phyloP scores from a whole-genome alignment of 2,113 vertebrate genomes.

The Takifugu bimaculatus region DNA sequence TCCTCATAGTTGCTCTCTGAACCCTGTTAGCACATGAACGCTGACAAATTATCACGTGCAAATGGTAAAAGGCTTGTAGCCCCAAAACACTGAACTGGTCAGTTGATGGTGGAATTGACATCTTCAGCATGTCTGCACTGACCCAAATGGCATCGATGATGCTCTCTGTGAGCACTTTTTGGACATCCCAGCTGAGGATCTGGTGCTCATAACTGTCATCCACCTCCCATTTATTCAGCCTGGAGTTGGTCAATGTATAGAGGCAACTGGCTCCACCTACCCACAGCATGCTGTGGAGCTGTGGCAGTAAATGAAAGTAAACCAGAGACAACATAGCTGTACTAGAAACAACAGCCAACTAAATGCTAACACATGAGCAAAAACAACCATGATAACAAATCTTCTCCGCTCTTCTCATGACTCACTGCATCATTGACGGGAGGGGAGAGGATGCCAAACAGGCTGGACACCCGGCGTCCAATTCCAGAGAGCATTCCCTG shows the following conservation, averaged over 20 bases:
- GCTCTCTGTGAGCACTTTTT: constrained; percentile 78
- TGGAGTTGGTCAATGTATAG: constrained; percentile 84
- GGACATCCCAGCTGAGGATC: constrained; percentile 83
- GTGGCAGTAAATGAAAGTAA: not conserved
- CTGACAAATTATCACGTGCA: not conserved
- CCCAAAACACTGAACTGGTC: not conserved
- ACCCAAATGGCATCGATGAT: constrained; percentile 94
- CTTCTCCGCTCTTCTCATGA: constrained; percentile 4
- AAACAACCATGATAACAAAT: too few relatives aligned
- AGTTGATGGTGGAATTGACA: not conserved
- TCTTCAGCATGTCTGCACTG: constrained; percentile 41
- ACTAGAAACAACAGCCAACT: not conserved
- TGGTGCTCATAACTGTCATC: constrained; percentile 83
- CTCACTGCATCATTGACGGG: constrained; percentile 82
- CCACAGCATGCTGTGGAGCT: constrained; percentile 89
- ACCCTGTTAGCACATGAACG: constrained; percentile 71
- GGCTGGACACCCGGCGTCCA: constrained; percentile 88
- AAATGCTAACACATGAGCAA: not conserved
- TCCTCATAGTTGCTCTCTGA: constrained; percentile 92
- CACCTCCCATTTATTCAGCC: constrained; percentile 88
- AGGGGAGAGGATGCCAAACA: constrained; percentile 89
- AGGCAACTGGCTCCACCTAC: constrained; percentile 74
- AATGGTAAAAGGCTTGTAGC: not conserved
- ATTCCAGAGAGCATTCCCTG: constrained; percentile 94
- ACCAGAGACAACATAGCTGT: not conserved